Conservation (phyloP, 2,113 vertebrate genomes). For the Gopherus flavomarginatus region DNA sequence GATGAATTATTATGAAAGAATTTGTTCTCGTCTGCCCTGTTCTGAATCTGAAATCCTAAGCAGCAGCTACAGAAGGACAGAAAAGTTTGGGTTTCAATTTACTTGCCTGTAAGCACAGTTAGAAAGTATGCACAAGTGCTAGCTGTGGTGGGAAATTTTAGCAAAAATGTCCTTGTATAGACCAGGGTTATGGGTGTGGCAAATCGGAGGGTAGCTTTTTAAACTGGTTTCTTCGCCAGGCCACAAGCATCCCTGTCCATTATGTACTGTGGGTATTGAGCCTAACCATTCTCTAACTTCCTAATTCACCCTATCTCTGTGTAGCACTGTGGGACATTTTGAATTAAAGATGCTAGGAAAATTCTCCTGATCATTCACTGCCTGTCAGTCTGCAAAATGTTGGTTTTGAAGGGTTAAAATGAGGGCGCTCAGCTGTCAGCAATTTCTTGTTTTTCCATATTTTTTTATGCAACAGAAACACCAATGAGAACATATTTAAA, state of each 20-base stretch:
- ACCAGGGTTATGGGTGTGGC: background rate
- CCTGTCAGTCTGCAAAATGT: background rate
- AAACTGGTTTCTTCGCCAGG: background rate
- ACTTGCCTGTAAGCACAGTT: background rate
- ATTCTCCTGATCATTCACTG: background rate
- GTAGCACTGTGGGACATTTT: background rate
- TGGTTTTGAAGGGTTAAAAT: background rate
- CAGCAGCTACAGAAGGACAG: background rate
- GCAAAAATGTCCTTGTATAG: background rate
- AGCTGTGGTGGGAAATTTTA: background rate
- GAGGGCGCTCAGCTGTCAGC: background rate
- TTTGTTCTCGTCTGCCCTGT: background rate
- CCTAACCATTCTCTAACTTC: background rate
- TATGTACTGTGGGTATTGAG: background rate
- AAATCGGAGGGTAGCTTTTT: background rate
- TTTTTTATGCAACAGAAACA: slow-evolving; percentile 1
- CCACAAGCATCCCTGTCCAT: background rate
- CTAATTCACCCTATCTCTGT: background rate
- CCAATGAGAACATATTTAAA: background rate
- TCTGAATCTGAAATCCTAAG: background rate
- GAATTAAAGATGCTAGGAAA: background rate
- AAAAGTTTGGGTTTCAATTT: background rate
- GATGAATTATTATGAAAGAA: slow-evolving; percentile 55
- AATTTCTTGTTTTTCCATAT: background rate
- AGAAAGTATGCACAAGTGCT: background rate